Base-by-base conservation (phyloP, 2,888 invertebrate species). In the Synergus gifuensis region DNA sequence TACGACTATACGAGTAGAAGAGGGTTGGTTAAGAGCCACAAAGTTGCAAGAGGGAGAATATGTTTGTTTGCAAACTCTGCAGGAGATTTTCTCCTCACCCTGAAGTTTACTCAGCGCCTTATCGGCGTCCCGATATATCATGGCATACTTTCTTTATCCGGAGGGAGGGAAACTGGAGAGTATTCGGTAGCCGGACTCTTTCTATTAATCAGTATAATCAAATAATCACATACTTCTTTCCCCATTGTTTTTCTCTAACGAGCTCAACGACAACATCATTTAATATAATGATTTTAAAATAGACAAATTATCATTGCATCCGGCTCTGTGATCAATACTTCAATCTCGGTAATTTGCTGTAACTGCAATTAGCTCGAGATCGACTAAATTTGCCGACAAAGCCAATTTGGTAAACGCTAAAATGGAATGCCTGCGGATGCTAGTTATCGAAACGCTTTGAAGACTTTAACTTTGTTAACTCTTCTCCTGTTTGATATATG, bases 201-300 rank as follows among this genome's bases (percentile, higher is more conserved):
- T 66, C 77, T 60, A 83, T 85, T 84, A 62, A 62, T 58, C 58
- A 58, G 58, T 18, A 58, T 58, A 58, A 58, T 58, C 58, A 58
- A 58, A 18, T 58, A 83, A 80, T 63, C 44, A 83, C 83, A 83
- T 81, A 84, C 82, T 83, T 85, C 83, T 82, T 84, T 83, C 79
- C 36, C 80, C 77, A 83, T 83, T 84, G 81, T 83, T 84, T 83
- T 63, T 77, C 63, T 77, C 81, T 83, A 84, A 84, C 81, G 79
- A 84, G 82, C 78, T 82, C 49, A 76, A 79, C 76, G 81, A 81
- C 78, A 79, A 83, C 78, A 83, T 81, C 78, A 79, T 81, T 77
- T 49, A 54, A 76, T 79, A 49, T 78, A 83, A 83, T 81, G 49
- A 58, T 73, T 73, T 73, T 79, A 44, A 78, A 73, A 76, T 82